Conservation (phyloP, 92 coral and sea anemone genomes). For the Zoanthus sansibaricus region DNA sequence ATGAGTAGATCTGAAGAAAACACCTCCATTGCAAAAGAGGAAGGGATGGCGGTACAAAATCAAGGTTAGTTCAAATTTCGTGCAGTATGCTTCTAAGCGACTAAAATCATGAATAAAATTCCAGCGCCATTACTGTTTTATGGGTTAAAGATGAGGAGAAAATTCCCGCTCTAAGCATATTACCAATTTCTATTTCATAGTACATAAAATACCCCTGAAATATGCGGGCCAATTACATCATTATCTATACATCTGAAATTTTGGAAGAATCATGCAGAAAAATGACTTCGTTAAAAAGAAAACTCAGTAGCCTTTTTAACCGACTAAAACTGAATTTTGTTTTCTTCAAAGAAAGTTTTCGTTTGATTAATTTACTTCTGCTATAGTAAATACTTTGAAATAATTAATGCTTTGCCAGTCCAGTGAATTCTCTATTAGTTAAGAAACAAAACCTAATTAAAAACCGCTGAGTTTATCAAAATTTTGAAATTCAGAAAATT, state of each 20-base stretch:
- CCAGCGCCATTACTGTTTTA: no score
- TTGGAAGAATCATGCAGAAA: background rate
- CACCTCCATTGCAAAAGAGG: constrained; percentile 13
- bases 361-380: background rate
- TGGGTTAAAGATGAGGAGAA: no score
- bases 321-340: no score
- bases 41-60: constrained; percentile 4
- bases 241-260: background rate
- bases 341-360: background rate
- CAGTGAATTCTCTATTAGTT: background rate
- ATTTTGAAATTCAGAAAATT: background rate
- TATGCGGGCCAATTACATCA: background rate
- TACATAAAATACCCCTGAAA: background rate
- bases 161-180: no score
- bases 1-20: background rate
- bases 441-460: constrained; percentile 33
- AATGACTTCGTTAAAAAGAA: no score
- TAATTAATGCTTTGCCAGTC: constrained; percentile 44
- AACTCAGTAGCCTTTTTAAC: background rate
- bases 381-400: constrained; percentile 29
- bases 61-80: constrained; percentile 27
- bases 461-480: constrained; percentile 12
- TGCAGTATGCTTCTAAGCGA: background rate
- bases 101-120: background rate
- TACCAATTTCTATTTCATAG: background rate